Percentiles rank a stretch among this genome's conserved stretches.
Evolutionary conservation across 2,888 invertebrate genomes (phyloP).

Genomic region (Fragum whitleyi): DNA sequence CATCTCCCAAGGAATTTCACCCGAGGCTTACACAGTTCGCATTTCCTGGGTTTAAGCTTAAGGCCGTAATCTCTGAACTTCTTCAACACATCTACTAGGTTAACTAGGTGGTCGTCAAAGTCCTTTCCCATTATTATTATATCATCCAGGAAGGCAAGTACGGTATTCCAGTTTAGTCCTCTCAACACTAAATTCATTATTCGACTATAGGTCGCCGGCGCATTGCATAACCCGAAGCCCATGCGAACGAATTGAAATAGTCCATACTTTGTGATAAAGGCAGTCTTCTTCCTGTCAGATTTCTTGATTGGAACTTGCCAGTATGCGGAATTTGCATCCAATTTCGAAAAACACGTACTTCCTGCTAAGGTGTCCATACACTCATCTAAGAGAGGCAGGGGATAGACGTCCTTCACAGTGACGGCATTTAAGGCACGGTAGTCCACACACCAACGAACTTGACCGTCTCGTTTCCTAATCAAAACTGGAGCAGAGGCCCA

Average conservation of each 20-base stretch:
- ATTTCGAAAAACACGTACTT: conserved; percentile 35
- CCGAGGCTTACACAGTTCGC: conserved; percentile 46
- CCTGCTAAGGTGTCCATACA: conserved; percentile 50
- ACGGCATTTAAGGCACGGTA: conserved; percentile 35
- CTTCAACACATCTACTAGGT: conserved; percentile 41
- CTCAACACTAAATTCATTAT: conserved; percentile 51
- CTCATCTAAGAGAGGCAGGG: conserved; percentile 43
- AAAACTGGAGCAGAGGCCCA: conserved; percentile 29
- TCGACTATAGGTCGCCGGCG: conserved; percentile 56
- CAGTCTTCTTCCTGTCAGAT: conserved; percentile 55
- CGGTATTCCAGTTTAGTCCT: conserved; percentile 55
- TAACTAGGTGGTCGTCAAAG: conserved; percentile 29
- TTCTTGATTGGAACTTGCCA: conserved; percentile 27
- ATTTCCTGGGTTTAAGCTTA: conserved; percentile 60
- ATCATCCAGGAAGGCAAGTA: conserved; percentile 65
- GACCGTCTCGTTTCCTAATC: background rate
- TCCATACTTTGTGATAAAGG: conserved; percentile 61
- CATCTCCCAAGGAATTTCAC: conserved; percentile 52
- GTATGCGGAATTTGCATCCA: conserved; percentile 37
- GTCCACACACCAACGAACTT: conserved; percentile 8
- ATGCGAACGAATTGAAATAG: conserved; percentile 48
- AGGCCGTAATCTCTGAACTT: conserved; percentile 42
- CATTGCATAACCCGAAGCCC: conserved; percentile 56
- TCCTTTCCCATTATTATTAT: conserved; percentile 59
- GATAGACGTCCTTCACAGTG: conserved; percentile 46